Evolutionary conservation across 2,113 vertebrate species (phyloP).

Genomic region (Dendrocopos noguchii): DNA sequence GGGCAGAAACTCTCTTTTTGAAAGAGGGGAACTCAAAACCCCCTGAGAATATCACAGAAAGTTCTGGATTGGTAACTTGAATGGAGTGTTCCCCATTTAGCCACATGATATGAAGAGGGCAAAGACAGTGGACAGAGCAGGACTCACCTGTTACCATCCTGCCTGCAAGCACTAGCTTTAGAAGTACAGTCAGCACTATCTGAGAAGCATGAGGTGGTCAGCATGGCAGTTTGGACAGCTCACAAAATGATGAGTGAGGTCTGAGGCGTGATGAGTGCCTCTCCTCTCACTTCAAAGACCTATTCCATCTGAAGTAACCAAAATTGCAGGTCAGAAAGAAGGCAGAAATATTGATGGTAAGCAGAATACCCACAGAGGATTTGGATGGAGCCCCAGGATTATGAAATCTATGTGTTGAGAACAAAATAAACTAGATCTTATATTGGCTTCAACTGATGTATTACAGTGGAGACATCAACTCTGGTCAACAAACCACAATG

Average conservation of each 20-base stretch:
- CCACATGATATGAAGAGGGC: background rate
- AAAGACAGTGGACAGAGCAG: background rate
- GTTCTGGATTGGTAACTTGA: background rate
- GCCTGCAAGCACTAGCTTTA: background rate
- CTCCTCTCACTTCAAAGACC: background rate
- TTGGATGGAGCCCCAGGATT: background rate
- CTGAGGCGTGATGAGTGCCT: background rate
- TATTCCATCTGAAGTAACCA: background rate
- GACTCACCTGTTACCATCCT: background rate
- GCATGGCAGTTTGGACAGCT: background rate
- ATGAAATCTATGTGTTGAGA: background rate
- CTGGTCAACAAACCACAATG: background rate
- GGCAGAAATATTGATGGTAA: background rate
- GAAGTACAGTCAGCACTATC: background rate
- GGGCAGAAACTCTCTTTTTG: background rate
- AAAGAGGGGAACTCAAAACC: background rate
- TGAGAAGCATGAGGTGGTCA: background rate
- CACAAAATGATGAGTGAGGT: background rate
- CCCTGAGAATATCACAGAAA: background rate
- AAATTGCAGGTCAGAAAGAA: background rate
- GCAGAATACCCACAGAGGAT: background rate
- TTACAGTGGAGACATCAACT: background rate
- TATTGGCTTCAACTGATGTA: rapidly evolving
- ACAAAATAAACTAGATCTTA: background rate
- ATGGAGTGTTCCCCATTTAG: background rate